Evolutionary conservation across 1,140 invertebrate species (phyloP), one percentile per base, ranked within the genome.

Genomic region (Drosophila trapezifrons): DNA sequence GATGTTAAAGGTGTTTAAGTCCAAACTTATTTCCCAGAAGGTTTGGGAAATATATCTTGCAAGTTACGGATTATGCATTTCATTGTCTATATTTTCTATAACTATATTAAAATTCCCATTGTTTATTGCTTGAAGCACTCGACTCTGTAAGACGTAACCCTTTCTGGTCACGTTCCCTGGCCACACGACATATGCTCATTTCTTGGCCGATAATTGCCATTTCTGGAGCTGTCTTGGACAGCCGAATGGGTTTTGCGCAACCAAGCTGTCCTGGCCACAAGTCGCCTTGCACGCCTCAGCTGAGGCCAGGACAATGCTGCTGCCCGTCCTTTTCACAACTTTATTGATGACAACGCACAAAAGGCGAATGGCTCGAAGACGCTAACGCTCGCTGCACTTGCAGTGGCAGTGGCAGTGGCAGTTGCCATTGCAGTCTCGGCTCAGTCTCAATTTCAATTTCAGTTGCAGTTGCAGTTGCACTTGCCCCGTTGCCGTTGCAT

Each of bases 331-430:
- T 57, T 71, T 71, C 47, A 71, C 69, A 71, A 55, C 65, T 71
- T 71, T 71, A 71, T 71, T 70, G 69, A 71, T 57, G 66, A 56
- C 51, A 47, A 32, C 51, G 66, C 52, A 71, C 69, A 58, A 71
- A 54, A 71, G 67, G 51, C 51, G 62, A n/a, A 17, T 29, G 22
- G 22, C 40, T 54, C 54, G 38, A 76, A 66, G 40, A 76, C 70
- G 56, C 69, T 29, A 35, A n/a, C 29, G 47, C 70, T 46, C 60
- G 55, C 37, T 58, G 27, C 29, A 10, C 29, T 32, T 32, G 29
- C 29, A 10, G 9, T 38, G 25, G 7, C 29, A 18, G n/a, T 43
- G 22, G 49, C 57, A n/a, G 40, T 49, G 5, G n/a, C 49, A 37
- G 35, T 37, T 37, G 22, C 22, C 22, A 25, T 29, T 29, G 35